A percentile compares a stretch with the other conserved stretches of the same genome.
These are phyloP conservation scores for Pseudanteris insignis DNA, from an alignment of 2,888 invertebrate genomes.

Conservation along the genomic window DNA sequence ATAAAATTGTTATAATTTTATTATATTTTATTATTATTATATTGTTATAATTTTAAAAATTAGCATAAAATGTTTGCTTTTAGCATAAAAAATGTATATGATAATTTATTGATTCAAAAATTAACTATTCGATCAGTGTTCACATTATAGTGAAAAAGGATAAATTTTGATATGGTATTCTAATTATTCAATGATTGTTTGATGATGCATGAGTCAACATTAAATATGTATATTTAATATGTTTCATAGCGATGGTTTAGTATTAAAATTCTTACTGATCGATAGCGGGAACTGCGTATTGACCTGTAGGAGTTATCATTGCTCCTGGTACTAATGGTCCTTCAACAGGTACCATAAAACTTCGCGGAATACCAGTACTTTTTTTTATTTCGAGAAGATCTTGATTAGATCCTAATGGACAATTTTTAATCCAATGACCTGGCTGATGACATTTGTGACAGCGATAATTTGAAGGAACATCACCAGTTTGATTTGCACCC, in stretches of 20 bases:
- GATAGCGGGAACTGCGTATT: conserved; percentile 87
- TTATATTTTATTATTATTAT: no score
- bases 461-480: conserved; percentile 89
- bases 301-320: conserved; percentile 87
- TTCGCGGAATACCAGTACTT: conserved; percentile 96
- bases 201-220: no score
- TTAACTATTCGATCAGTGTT: no score
- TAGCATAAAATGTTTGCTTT: no score
- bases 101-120: no score
- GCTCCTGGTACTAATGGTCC: conserved; percentile 90
- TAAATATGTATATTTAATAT: no score
- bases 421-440: conserved; percentile 98
- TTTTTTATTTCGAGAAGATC: conserved; percentile 85
- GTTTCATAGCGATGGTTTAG: conserved; percentile 4
- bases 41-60: no score
- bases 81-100: no score
- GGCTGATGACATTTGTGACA: conserved; percentile 94
- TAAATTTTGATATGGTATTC: no score
- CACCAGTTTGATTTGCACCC: conserved; percentile 87
- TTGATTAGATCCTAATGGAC: conserved; percentile 77
- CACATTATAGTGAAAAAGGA: no score
- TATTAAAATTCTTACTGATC: conserved; percentile 78
- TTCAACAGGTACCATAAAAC: conserved; percentile 94
- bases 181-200: no score
- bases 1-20: no score